Conservation (phyloP, 2,888 invertebrate species). For the Plemyria rubiginata region DNA sequence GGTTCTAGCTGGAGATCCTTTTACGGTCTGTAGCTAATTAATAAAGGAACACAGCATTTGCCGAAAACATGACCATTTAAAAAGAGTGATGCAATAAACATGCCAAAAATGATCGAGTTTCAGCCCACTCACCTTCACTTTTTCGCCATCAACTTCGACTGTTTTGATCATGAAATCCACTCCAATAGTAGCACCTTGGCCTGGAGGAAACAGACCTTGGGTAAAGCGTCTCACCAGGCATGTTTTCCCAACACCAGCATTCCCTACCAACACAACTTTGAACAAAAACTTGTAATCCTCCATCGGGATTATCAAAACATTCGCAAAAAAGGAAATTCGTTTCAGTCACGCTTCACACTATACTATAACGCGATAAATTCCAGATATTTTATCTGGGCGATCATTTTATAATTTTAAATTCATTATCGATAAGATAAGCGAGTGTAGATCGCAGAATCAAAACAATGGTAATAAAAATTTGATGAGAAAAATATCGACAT, state of each 20-base stretch:
- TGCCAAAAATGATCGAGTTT: conserved; percentile 46
- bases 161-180: conserved; percentile 99
- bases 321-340: conserved; percentile 56
- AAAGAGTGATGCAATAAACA: conserved; percentile 56
- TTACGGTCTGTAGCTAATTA: conserved; percentile 19
- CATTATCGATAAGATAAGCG: conserved; percentile 65
- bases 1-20: conserved; percentile 6
- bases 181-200: conserved; percentile 99
- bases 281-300: conserved; percentile 99
- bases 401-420: conserved; percentile 64
- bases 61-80: conserved; percentile 37
- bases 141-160: conserved; percentile 97
- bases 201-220: conserved; percentile 98
- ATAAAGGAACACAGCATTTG: conserved; percentile 7
- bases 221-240: conserved; percentile 98
- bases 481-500: conserved; percentile 51
- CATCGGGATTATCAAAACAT: conserved; percentile 86
- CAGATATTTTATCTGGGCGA: conserved; percentile 56
- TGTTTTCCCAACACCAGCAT: conserved; percentile 99
- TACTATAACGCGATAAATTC: conserved; percentile 61
- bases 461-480: conserved; percentile 49
- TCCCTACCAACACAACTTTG: conserved; percentile 99
- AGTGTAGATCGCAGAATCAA: conserved; percentile 34
- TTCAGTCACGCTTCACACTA: conserved; percentile 69
- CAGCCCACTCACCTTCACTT: conserved; percentile 90